phyloP scores from a whole-genome alignment of 30 jellyfish, hydroid and myxozoan genomes.

The Pseudorhiza aurosa region DNA sequence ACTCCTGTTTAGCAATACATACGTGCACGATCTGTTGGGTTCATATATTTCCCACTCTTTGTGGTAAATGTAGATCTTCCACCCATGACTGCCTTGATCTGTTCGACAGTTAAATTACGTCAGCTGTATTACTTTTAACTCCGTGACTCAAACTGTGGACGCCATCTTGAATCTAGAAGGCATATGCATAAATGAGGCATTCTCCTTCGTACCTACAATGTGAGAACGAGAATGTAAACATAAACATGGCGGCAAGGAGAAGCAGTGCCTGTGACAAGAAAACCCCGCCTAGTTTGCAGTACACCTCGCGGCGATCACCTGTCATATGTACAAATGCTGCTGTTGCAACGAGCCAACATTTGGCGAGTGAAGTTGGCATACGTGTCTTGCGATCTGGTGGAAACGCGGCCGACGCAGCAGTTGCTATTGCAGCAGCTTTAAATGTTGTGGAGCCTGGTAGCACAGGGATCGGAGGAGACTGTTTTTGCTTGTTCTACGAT shows the following conservation, averaged over 20 bases:
- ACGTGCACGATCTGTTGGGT: conserved; percentile 99
- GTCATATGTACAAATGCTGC: conserved; percentile 84
- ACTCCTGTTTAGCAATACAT: conserved; percentile 39
- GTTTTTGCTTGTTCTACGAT: conserved; percentile 80
- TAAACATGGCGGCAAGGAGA: conserved; percentile 62
- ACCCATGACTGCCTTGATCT: conserved; percentile 69
- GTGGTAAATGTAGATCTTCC: conserved; percentile 97
- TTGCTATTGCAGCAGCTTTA: conserved; percentile 89
- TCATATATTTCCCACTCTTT: conserved; percentile 98
- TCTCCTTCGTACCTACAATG: conserved; percentile 1
- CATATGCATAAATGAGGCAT: neutral
- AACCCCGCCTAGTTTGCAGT: conserved; percentile 6
- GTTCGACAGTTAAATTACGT: neutral
- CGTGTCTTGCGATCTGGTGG: conserved; percentile 81
- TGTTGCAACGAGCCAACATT: conserved; percentile 87
- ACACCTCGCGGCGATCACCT: conserved; percentile 75
- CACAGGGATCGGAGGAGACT: conserved; percentile 97
- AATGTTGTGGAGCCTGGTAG: conserved; percentile 90
- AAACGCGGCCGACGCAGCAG: conserved; percentile 98
- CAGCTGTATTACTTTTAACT: neutral
- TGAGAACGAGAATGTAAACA: conserved; percentile 4
- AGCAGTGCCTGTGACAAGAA: neutral
- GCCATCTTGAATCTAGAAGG: neutral
- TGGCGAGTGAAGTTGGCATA: conserved; percentile 86
- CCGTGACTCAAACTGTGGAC: neutral